phyloP scores from a whole-genome alignment of 2,888 invertebrate species.

The Calameuta pallipes region DNA sequence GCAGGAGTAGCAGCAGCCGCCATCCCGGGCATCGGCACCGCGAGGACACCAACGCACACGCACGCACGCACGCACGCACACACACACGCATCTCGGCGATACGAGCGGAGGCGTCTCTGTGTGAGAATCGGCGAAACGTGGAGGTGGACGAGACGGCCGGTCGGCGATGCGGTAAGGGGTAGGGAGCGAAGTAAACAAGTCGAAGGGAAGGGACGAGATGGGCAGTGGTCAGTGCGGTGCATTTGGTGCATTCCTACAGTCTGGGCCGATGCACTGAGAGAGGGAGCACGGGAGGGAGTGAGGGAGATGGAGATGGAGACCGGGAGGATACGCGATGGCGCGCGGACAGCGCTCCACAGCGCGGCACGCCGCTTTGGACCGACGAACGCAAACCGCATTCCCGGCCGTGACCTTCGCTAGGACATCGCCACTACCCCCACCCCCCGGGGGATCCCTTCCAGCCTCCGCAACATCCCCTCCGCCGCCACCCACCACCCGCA shows the following conservation, averaged over 20 bases:
- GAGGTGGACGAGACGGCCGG: conserved; percentile 10
- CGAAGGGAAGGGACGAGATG: conserved; percentile 50
- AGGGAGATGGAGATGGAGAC: conserved; percentile 26
- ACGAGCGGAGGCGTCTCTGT: background rate
- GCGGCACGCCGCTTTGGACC: conserved; percentile 59
- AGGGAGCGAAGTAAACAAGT: conserved; percentile 56
- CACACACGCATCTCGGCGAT: too few relatives aligned
- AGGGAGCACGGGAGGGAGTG: conserved; percentile 20
- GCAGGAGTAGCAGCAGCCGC: too few relatives aligned
- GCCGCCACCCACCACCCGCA: conserved; percentile 11
- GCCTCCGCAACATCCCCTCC: conserved; percentile 6
- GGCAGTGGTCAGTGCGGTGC: conserved; percentile 53
- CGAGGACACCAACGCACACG: too few relatives aligned
- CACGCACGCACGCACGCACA: too few relatives aligned
- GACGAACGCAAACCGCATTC: conserved; percentile 64
- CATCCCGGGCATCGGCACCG: too few relatives aligned
- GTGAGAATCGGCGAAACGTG: conserved; percentile 8
- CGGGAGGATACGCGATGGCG: conserved; percentile 11
- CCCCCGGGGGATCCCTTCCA: conserved; percentile 31
- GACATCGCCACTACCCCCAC: conserved; percentile 65
- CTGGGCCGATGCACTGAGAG: conserved; percentile 41
- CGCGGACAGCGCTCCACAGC: conserved; percentile 36
- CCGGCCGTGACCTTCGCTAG: conserved; percentile 67
- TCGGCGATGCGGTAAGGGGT: conserved; percentile 23
- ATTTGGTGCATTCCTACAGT: conserved; percentile 60